Evolutionary conservation across 1,140 invertebrate genomes (phyloP).

Genomic region (Drosophila ironensis): DNA sequence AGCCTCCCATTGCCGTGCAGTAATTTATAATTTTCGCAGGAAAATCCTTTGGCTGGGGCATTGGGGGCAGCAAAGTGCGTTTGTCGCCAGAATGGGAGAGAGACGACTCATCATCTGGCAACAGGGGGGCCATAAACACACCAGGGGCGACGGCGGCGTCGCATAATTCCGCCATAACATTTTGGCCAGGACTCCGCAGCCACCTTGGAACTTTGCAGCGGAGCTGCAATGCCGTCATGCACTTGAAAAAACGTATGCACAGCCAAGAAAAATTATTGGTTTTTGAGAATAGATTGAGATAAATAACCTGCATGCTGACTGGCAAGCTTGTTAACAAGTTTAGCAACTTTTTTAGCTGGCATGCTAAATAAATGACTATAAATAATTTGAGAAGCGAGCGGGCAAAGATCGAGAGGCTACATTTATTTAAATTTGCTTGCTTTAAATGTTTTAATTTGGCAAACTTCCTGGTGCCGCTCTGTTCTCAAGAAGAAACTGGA

Average conservation of each 20-base stretch:
- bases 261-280: no score
- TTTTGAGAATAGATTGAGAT: no score
- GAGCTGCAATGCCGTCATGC: slow-evolving; percentile 45
- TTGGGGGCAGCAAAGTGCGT: slow-evolving; percentile 50
- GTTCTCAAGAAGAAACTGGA: no score
- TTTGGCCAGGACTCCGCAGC: slow-evolving; percentile 54
- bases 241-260: neutral
- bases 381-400: no score
- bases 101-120: slow-evolving; percentile 42
- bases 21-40: slow-evolving; percentile 63
- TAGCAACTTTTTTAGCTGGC: no score
- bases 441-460: no score
- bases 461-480: no score
- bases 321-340: no score
- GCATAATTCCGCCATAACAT: slow-evolving; percentile 76
- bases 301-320: no score
- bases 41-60: slow-evolving; percentile 2
- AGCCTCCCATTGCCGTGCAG: slow-evolving; percentile 14
- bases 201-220: slow-evolving; percentile 54
- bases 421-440: no score
- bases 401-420: no score
- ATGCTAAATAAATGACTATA: no score
- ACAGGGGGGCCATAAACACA: slow-evolving; percentile 68
- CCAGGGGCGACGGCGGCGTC: slow-evolving; percentile 67
- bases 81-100: slow-evolving; percentile 55